These are phyloP conservation scores for Ailuropoda melanoleuca DNA, from an alignment of 2,113 vertebrate genomes.

Conservation along the genomic window DNA sequence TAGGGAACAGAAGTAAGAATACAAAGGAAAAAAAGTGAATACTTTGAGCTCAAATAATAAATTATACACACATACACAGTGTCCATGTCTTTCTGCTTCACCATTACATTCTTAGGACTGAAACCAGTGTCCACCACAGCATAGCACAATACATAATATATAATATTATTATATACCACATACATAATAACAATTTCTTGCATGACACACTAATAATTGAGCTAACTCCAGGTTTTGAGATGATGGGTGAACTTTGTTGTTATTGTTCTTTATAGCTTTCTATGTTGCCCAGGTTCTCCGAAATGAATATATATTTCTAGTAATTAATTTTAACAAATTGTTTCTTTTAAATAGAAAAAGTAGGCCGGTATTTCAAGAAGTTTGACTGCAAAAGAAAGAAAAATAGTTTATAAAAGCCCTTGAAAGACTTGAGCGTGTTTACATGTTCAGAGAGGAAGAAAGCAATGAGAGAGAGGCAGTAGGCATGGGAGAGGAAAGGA, in stretches of 20 bases:
- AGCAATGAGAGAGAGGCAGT: not conserved
- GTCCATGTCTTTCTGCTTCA: not conserved
- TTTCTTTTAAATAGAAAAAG: slow-evolving; percentile 8
- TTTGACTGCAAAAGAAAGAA: not conserved
- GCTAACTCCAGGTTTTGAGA: not conserved
- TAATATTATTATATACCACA: no score
- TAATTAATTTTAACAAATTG: not conserved
- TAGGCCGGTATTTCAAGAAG: not conserved
- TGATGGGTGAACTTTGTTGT: not conserved
- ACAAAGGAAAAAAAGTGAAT: not conserved
- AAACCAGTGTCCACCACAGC: not conserved
- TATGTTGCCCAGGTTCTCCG: not conserved
- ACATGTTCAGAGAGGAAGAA: not conserved
- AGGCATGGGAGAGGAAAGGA: not conserved
- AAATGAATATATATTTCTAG: not conserved
- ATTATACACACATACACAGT: not conserved
- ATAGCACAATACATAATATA: not conserved
- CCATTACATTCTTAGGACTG: not conserved
- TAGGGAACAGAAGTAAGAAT: not conserved
- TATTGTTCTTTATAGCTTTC: not conserved
- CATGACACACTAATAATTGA: not conserved
- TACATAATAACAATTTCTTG: not conserved
- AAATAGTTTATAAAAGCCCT: not conserved
- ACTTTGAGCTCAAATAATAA: not conserved
- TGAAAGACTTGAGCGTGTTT: not conserved